Percentiles rank a stretch among this genome's conserved stretches.
phyloP scores from a whole-genome alignment of 53 echinoderm and acorn worm genomes.

The Henricia sp. region DNA sequence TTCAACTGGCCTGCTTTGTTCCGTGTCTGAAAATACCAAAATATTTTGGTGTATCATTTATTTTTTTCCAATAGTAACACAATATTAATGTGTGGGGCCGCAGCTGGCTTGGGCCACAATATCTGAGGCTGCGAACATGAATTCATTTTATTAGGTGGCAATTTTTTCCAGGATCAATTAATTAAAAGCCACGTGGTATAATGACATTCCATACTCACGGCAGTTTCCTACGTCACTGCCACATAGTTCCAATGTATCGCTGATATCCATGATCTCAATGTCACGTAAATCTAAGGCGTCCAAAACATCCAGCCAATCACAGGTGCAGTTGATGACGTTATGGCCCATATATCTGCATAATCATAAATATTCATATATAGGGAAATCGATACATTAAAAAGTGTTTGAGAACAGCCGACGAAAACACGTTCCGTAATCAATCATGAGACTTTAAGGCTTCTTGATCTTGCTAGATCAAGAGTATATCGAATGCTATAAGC shows the following conservation, averaged over 20 bases:
- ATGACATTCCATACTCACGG: background rate
- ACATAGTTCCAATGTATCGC: conserved; percentile 6
- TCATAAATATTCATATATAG: background rate
- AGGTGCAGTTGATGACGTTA: conserved; percentile 32
- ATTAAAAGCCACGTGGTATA: background rate
- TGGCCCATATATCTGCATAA: conserved; percentile 29
- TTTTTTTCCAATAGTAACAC: no score
- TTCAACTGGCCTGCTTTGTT: no score
- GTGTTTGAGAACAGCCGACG: no score
- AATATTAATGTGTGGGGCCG: no score
- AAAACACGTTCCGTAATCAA: no score
- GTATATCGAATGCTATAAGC: no score
- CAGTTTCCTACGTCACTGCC: background rate
- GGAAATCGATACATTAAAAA: no score
- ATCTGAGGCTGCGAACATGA: background rate
- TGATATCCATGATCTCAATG: conserved; percentile 46
- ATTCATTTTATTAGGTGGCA: background rate
- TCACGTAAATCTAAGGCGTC: conserved; percentile 41
- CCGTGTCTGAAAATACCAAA: no score
- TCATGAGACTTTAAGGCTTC: no score
- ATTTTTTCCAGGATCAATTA: background rate
- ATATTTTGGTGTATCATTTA: no score
- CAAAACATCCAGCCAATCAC: conserved; percentile 35
- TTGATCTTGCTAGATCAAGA: no score
- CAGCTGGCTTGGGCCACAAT: background rate